Percentiles rank a stretch among this genome's conserved stretches.
Evolutionary conservation across 2,797 vertebrate species (phyloP).

Genomic region (Serranus cabrilla): DNA sequence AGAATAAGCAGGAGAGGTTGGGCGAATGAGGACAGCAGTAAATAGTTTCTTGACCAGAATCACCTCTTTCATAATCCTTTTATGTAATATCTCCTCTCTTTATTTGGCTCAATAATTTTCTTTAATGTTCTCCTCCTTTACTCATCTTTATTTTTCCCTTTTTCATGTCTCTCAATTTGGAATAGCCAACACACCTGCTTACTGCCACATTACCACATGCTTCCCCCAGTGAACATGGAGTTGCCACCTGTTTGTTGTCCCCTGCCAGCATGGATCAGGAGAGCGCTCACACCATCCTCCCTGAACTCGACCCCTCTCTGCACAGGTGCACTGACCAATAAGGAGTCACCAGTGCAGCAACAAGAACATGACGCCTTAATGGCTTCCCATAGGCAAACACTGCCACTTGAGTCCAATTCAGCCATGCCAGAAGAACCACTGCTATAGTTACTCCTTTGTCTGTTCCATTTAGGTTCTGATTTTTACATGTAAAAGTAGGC

Average conservation of each 20-base stretch:
- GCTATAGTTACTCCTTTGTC: neutral
- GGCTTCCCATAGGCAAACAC: neutral
- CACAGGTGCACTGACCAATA: neutral
- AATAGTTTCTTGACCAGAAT: slow-evolving; percentile 15
- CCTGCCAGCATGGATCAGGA: neutral
- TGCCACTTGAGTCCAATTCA: neutral
- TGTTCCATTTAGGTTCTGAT: neutral
- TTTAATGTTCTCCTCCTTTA: neutral
- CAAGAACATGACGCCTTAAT: neutral
- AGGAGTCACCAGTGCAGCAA: neutral
- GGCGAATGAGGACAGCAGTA: slow-evolving; percentile 2
- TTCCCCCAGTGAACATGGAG: neutral
- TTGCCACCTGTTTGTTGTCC: neutral
- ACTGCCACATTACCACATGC: neutral
- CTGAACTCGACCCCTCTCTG: neutral
- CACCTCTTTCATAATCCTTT: slow-evolving; percentile 20
- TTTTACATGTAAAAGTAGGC: neutral
- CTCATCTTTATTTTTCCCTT: neutral
- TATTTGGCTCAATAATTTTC: neutral
- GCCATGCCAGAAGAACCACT: neutral
- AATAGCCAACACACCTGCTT: neutral
- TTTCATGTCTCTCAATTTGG: neutral
- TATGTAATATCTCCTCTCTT: neutral
- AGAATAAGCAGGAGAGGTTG: neutral
- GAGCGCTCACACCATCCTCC: neutral